Percentiles rank a stretch among this genome's conserved stretches.
Evolutionary conservation across 1,140 invertebrate genomes (phyloP).

Genomic region (Eubasilissa regina): DNA sequence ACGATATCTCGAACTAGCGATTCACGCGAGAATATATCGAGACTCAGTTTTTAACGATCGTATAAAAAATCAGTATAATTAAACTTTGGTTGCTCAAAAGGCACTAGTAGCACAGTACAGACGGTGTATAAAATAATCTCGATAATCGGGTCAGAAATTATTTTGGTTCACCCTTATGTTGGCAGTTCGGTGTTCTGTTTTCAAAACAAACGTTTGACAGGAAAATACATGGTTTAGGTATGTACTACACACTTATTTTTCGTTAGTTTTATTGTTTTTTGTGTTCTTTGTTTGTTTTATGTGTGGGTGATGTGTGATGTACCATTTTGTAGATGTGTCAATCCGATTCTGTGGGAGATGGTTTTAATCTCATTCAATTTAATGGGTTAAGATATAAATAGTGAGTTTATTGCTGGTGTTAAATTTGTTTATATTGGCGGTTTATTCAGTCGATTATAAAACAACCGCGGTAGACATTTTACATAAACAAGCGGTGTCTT

Average conservation of each 20-base stretch:
- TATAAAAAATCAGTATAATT: no score
- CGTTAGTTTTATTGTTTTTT: conserved; percentile 14
- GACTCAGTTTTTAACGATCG: no score
- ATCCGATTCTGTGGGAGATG: neutral
- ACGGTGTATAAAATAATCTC: neutral
- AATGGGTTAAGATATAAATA: conserved; percentile 25
- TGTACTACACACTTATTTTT: no score
- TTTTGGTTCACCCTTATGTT: conserved; percentile 18
- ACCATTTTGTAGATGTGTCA: neutral
- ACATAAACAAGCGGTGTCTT: conserved; percentile 8
- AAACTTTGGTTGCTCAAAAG: no score
- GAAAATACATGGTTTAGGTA: conserved; percentile 29
- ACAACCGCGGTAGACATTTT: conserved; percentile 1
- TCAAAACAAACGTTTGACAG: conserved; percentile 25
- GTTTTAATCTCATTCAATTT: conserved; percentile 20
- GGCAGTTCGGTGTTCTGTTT: conserved; percentile 24
- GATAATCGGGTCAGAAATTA: conserved; percentile 16
- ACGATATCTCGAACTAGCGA: no score
- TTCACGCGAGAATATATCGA: no score
- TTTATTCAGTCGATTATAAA: conserved; percentile 28
- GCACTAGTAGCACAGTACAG: no score
- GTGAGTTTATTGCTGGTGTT: conserved; percentile 25
- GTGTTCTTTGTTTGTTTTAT: neutral
- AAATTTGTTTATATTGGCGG: conserved; percentile 25
- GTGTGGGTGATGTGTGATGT: conserved; percentile 6